Conservation (phyloP, 2,797 vertebrate species). For the Acipenser ruthenus region DNA sequence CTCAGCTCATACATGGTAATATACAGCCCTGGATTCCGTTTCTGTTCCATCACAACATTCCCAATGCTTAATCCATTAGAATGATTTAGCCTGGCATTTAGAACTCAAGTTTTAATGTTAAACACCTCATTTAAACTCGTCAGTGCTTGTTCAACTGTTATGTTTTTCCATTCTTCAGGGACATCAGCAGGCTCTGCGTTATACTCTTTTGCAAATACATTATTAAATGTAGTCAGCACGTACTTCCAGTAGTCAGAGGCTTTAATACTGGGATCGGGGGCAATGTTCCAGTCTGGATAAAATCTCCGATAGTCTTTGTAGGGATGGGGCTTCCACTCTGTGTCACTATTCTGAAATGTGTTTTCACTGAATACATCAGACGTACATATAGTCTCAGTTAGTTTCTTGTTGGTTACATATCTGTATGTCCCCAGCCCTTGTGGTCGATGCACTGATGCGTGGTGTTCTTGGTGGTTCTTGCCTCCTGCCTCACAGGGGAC, state of each 20-base stretch:
- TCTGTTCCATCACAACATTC: too few species aligned
- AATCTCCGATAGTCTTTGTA: conserved; percentile 18
- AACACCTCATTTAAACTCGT: conserved; percentile 30
- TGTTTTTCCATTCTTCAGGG: conserved; percentile 38
- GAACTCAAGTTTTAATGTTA: conserved; percentile 18
- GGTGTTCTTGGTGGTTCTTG: conserved; percentile 22
- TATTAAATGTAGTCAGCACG: conserved; percentile 38
- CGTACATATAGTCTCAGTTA: conserved; percentile 30
- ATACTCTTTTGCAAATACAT: conserved; percentile 29
- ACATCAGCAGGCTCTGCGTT: conserved; percentile 27
- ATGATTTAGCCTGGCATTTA: too few species aligned
- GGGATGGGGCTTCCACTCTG: rapidly evolving
- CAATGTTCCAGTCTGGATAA: conserved; percentile 46
- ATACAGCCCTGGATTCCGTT: too few species aligned
- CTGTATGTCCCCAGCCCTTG: conserved; percentile 21
- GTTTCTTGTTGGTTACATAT: too few species aligned
- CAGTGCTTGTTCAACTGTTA: conserved; percentile 33
- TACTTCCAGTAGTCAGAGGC: conserved; percentile 50
- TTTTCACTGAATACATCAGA: not conserved
- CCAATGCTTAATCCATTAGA: too few species aligned
- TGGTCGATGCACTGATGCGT: conserved; percentile 39
- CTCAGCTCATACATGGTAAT: too few species aligned
- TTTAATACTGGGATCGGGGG: conserved; percentile 28
- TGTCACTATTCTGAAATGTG: rapidly evolving
- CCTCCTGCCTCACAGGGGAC: conserved; percentile 46